These are phyloP conservation scores for Lophius americanus DNA, from an alignment of 2,797 vertebrate genomes.

Conservation along the genomic window DNA sequence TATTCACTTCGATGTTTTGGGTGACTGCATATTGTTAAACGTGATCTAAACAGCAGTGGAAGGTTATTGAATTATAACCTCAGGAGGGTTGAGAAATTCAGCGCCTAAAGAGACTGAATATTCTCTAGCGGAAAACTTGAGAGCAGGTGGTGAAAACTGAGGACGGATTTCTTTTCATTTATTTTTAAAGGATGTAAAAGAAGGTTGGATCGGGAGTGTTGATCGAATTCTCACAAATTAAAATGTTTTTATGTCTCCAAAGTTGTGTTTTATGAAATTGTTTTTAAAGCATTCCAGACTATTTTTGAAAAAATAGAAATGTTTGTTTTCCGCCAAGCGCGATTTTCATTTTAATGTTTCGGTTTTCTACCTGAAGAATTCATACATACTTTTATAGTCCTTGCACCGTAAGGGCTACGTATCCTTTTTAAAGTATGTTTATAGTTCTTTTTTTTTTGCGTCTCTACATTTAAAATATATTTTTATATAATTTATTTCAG, in stretches of 20 bases:
- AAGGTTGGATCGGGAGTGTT: too few species aligned
- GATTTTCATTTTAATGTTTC: constrained; percentile 18
- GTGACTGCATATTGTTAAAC: neutral
- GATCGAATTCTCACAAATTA: too few species aligned
- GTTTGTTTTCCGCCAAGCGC: neutral
- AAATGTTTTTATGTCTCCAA: neutral
- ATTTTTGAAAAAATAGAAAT: neutral
- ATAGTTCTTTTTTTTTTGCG: neutral
- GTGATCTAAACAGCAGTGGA: neutral
- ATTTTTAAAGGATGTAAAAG: too few species aligned
- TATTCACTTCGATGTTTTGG: neutral
- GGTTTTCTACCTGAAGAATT: neutral
- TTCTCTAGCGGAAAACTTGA: neutral
- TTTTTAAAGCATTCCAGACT: neutral
- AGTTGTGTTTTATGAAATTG: neutral
- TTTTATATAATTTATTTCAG: too few species aligned
- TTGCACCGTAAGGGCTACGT: neutral
- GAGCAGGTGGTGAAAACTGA: neutral
- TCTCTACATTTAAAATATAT: neutral
- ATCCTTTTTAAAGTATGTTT: neutral
- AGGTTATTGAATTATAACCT: neutral
- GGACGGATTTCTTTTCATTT: too few species aligned
- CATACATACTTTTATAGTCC: neutral
- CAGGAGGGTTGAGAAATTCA: neutral
- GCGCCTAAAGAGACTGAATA: constrained; percentile 8